Base-by-base conservation (phyloP, 2,888 invertebrate species). In the Nemoura dubitans region DNA sequence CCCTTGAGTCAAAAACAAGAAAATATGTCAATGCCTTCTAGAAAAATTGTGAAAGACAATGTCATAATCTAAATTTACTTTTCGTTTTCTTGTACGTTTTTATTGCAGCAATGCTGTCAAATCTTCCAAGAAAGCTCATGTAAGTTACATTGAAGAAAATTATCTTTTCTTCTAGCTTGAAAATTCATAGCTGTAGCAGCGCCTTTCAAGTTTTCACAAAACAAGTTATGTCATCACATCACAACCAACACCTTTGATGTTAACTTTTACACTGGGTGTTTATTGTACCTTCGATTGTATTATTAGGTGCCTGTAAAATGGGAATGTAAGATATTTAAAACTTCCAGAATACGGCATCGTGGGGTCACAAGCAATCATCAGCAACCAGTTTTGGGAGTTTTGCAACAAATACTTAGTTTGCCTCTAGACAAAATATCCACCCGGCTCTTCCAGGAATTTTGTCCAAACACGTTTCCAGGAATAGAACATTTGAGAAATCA, bases 401-500 rank as follows among this genome's bases (percentile, higher is more conserved):
- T 87, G 0, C 86, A 87, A 0, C 80, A 83, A 42, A 27, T 87
- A 16, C 83, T 87, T 21, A 25, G 76, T 16, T 25, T 25, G 2
- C 14, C 80, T 26, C 5, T 28, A 30, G 29, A 81, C 27, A 26
- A 81, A 30, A 14, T 29, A 29, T 21, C 30, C 30, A 21, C 21
- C 81, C 26, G 81, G n/a, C 30, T 5, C 27, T 81, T 81, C n/a
- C 81, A 81, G 30, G 81, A 81, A 27, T 0, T 96, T 88, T 95
- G 95, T 89, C 97, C 97, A 86, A 95, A 95, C 89, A 95, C 96
- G 93, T 95, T 97, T 87, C 94, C 96, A 92, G 97, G 97, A 89
- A 96, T 97, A 90, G 97, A 97, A 91, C 96, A 97, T 91, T 93
- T 97, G 86, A 93, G 97, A 90, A 97, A 97, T 92, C 97, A 97